Conservation (phyloP, 2,113 vertebrate species). For the Vicugna pacos region DNA sequence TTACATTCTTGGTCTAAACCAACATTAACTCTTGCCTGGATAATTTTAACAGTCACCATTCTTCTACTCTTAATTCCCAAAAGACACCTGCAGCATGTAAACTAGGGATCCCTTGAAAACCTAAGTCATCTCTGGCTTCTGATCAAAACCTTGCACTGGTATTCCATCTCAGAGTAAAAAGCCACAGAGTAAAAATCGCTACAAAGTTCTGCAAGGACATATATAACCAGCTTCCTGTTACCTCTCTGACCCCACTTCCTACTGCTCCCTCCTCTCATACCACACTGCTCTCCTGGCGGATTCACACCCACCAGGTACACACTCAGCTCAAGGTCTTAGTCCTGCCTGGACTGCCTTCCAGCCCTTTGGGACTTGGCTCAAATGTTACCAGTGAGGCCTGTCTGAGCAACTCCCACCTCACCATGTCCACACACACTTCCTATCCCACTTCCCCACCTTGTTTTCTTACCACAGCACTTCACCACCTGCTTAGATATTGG, state of each 20-base stretch:
- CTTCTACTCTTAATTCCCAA: not conserved
- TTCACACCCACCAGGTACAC: not conserved
- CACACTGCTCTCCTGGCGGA: not conserved
- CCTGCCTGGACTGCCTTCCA: not conserved
- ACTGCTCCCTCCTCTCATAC: not conserved
- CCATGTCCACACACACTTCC: not conserved
- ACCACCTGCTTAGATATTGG: not conserved
- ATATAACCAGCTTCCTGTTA: not conserved
- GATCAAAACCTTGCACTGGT: not conserved
- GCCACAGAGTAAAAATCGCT: not conserved
- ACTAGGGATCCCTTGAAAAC: not conserved
- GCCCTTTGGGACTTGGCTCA: not conserved
- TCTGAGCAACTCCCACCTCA: not conserved
- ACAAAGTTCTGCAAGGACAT: not conserved
- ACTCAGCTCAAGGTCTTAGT: not conserved
- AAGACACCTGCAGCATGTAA: not conserved
- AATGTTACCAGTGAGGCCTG: not conserved
- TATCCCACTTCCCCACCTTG: not conserved
- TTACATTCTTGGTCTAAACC: not conserved
- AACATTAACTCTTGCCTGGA: not conserved
- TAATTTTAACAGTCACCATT: not conserved
- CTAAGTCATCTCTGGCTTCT: not conserved
- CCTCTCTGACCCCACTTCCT: not conserved
- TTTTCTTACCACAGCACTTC: not conserved
- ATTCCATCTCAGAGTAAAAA: not conserved